Evolutionary conservation across 2,113 vertebrate species (phyloP).

Genomic region (Calyptommatus sinebrachiatus): DNA sequence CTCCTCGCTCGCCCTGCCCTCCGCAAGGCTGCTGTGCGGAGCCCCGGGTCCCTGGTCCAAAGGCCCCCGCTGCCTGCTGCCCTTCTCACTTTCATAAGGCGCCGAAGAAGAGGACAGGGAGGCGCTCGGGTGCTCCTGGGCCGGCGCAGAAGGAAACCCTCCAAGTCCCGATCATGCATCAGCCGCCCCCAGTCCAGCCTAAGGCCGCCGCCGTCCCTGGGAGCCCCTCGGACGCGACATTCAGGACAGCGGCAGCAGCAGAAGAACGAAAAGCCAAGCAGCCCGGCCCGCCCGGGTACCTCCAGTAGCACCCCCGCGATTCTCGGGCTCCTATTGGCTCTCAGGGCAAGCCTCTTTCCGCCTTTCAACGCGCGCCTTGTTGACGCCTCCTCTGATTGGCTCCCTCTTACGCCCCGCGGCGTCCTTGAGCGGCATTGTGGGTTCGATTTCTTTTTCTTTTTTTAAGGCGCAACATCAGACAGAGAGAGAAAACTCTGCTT

Average conservation of each 20-base stretch:
- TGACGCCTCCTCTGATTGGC: neutral
- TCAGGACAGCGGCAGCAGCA: too few relatives aligned
- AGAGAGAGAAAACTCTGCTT: neutral
- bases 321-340: neutral
- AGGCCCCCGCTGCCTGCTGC: rapidly evolving
- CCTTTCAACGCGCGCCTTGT: constrained; percentile 13
- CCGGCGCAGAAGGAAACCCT: neutral
- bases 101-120: neutral
- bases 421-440: neutral
- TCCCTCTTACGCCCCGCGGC: neutral
- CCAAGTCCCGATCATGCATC: neutral
- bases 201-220: rapidly evolving
- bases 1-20: neutral
- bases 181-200: neutral
- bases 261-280: neutral
- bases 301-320: neutral
- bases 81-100: constrained; percentile 19
- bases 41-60: neutral
- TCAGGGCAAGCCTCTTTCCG: neutral
- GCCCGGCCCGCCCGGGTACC: neutral
- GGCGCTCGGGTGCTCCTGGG: constrained; percentile 7
- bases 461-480: neutral
- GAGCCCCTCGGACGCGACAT: too few relatives aligned
- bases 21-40: neutral
- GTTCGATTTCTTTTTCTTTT: neutral